These are phyloP conservation scores for Imbricaverruca yamaguchii DNA, from an alignment of 2,888 invertebrate species.

Conservation along the genomic window DNA sequence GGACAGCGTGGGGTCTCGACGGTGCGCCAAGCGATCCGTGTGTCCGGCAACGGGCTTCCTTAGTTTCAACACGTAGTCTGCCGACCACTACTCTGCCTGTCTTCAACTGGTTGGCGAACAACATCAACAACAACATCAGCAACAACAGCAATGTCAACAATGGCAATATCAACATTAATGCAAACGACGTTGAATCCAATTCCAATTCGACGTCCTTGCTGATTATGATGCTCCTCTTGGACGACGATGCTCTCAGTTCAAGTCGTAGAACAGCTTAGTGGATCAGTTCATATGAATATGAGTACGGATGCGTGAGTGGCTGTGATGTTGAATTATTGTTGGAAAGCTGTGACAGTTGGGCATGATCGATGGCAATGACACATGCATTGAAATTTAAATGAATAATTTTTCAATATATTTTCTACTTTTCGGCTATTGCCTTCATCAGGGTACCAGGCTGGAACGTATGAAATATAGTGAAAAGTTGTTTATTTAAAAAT, in stretches of 20 bases:
- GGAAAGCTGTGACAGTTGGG: too few species aligned
- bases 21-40: background rate
- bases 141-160: slow-evolving; percentile 27
- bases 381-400: too few species aligned
- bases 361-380: too few species aligned
- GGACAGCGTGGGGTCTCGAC: too few species aligned
- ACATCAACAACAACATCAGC: slow-evolving; percentile 29
- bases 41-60: slow-evolving; percentile 28
- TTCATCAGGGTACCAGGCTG: too few species aligned
- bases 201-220: slow-evolving; percentile 27
- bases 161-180: slow-evolving; percentile 26
- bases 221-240: slow-evolving; percentile 13
- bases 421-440: too few species aligned
- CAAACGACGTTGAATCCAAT: slow-evolving; percentile 27
- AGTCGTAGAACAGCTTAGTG: background rate
- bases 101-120: slow-evolving; percentile 28
- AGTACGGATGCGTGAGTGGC: too few species aligned
- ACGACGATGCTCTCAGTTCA: background rate
- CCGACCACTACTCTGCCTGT: slow-evolving; percentile 27
- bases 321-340: too few species aligned
- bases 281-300: too few species aligned
- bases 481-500: too few species aligned
- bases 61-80: slow-evolving; percentile 28
- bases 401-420: too few species aligned
- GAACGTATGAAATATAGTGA: too few species aligned